These are phyloP conservation scores for Coptodon rendalli DNA, from an alignment of 2,113 vertebrate species.

Conservation along the genomic window DNA sequence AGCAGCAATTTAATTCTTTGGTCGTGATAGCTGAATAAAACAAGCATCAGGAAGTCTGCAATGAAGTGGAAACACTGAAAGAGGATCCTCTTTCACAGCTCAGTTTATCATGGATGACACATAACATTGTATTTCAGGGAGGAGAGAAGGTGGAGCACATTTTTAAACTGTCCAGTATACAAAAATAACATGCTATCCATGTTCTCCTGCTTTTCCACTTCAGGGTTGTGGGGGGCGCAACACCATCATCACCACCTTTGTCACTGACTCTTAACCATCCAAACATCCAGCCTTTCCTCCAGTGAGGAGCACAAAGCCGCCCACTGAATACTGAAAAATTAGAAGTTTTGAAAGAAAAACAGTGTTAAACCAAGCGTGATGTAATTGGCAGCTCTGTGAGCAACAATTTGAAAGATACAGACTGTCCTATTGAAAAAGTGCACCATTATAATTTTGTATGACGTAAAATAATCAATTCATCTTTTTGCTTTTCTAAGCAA, in stretches of 20 bases:
- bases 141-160: not conserved
- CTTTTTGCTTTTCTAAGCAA: not conserved
- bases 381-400: not conserved
- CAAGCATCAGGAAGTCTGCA: not conserved
- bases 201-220: too few species aligned
- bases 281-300: not conserved
- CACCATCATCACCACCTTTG: too few species aligned
- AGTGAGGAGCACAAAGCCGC: not conserved
- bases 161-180: not conserved
- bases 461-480: not conserved
- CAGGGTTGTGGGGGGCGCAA: too few species aligned
- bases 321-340: not conserved
- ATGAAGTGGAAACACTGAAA: not conserved
- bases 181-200: too few species aligned
- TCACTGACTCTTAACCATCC: not conserved
- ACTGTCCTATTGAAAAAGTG: not conserved
- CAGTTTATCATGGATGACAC: not conserved
- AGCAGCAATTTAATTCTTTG: not conserved
- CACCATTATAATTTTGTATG: not conserved
- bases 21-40: not conserved
- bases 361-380: not conserved
- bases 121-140: not conserved
- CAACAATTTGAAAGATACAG: not conserved
- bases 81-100: not conserved
- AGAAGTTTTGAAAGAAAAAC: not conserved